A percentile compares a stretch with the other conserved stretches of the same genome.
These are phyloP conservation scores for Epinephelus coioides DNA, from an alignment of 2,797 vertebrate species.

Conservation along the genomic window DNA sequence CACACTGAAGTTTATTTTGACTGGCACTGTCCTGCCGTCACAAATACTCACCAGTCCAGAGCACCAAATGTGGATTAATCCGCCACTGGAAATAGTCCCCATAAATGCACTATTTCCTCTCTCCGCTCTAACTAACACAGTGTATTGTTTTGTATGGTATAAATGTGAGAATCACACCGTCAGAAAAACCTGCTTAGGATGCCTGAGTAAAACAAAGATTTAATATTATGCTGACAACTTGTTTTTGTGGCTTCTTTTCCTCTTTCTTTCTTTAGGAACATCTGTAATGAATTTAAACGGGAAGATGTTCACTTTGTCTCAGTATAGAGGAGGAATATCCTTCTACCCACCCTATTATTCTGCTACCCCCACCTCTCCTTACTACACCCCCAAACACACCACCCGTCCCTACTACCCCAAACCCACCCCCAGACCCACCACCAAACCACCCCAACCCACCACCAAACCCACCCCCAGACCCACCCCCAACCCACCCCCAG, in stretches of 20 bases:
- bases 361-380: rapidly evolving
- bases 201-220: neutral
- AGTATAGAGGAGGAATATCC: neutral
- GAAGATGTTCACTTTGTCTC: constrained; percentile 71
- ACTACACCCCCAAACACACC: too few relatives aligned
- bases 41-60: too few relatives aligned
- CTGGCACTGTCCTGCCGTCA: too few relatives aligned
- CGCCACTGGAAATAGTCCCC: too few relatives aligned
- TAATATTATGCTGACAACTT: neutral
- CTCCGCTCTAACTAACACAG: neutral
- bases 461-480: too few relatives aligned
- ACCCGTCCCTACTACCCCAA: too few relatives aligned
- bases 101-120: too few relatives aligned
- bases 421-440: too few relatives aligned
- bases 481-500: too few relatives aligned
- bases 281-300: constrained; percentile 13
- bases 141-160: neutral
- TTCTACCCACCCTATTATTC: constrained; percentile 27
- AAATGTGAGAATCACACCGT: neutral
- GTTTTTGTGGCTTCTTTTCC: neutral
- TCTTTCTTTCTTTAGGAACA: constrained; percentile 31
- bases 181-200: neutral
- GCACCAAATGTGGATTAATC: too few relatives aligned
- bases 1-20: too few relatives aligned
- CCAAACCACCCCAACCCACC: too few relatives aligned